Evolutionary conservation across 2,113 vertebrate genomes (phyloP).

Genomic region (Electrona antarctica): DNA sequence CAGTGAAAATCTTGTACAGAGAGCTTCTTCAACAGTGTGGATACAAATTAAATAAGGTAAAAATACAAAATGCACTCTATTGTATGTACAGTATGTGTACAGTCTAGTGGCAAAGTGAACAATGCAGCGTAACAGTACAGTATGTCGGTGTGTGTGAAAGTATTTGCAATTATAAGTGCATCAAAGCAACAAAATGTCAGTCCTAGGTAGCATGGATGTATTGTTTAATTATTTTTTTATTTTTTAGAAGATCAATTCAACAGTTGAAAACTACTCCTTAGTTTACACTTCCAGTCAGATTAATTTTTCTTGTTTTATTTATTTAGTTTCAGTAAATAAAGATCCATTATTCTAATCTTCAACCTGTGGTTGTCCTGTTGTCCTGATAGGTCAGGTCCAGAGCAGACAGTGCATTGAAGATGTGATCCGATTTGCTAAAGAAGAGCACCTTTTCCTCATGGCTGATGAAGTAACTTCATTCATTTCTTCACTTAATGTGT

Average conservation of each 20-base stretch:
- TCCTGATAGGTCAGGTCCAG: slow-evolving; percentile 85
- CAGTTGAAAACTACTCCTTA: no score
- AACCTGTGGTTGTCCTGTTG: slow-evolving; percentile 6
- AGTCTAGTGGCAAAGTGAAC: no score
- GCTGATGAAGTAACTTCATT: slow-evolving; percentile 86
- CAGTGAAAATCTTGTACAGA: background rate
- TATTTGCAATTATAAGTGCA: no score
- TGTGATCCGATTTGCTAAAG: slow-evolving; percentile 81
- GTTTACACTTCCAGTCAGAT: background rate
- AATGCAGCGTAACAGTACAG: no score
- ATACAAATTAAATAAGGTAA: background rate
- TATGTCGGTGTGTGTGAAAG: no score
- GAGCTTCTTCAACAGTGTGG: background rate
- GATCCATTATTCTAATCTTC: background rate
- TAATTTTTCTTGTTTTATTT: background rate
- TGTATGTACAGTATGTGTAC: no score
- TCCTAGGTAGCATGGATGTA: no score
- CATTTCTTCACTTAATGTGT: background rate
- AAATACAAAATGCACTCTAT: background rate
- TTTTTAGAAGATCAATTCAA: no score
- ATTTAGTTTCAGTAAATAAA: background rate
- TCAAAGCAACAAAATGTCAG: no score
- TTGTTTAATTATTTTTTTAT: no score
- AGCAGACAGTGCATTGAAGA: slow-evolving; percentile 82
- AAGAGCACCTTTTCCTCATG: slow-evolving; percentile 83